A percentile compares a stretch with the other conserved stretches of the same genome.
Conservation (phyloP, 1,140 invertebrate species). For the Drosophila fuyamai region DNA sequence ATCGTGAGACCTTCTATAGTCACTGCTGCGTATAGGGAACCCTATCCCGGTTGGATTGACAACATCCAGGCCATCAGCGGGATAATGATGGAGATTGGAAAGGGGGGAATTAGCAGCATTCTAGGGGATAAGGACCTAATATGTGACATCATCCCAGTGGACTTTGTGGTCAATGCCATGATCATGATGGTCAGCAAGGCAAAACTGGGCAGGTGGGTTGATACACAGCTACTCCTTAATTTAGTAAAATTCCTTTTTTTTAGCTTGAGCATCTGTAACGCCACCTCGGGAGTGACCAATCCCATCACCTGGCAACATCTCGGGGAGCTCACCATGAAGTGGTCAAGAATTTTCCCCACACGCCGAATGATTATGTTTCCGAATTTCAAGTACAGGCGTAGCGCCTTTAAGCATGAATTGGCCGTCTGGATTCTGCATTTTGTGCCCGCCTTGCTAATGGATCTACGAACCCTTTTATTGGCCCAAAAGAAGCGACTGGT, state of each 20-base stretch:
- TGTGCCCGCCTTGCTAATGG: conserved; percentile 92
- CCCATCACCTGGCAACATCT: conserved; percentile 94
- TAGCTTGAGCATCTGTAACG: conserved; percentile 92
- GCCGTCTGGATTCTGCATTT: conserved; percentile 90
- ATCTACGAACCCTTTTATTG: conserved; percentile 87
- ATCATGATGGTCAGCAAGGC: conserved; percentile 91
- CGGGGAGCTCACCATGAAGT: conserved; percentile 88
- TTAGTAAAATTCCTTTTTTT: not conserved
- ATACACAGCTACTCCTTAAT: not conserved
- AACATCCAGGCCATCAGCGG: conserved; percentile 94
- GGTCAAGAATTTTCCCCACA: conserved; percentile 90
- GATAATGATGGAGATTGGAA: conserved; percentile 93
- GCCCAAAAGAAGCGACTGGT: conserved; percentile 93
- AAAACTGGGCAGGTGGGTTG: conserved; percentile 56
- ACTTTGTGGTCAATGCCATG: conserved; percentile 94
- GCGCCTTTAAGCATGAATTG: conserved; percentile 89
- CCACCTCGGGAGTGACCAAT: conserved; percentile 93
- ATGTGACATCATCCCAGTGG: conserved; percentile 96
- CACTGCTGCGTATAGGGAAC: conserved; percentile 90
- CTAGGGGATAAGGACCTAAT: conserved; percentile 89
- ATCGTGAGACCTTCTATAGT: conserved; percentile 97
- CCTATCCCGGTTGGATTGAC: conserved; percentile 95
- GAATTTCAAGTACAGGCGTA: conserved; percentile 91
- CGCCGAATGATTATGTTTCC: conserved; percentile 95
- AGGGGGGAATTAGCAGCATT: conserved; percentile 94